A percentile compares a stretch with the other conserved stretches of the same genome.
Conservation (phyloP, 2,113 vertebrate genomes). For the Rattus norvegicus region DNA sequence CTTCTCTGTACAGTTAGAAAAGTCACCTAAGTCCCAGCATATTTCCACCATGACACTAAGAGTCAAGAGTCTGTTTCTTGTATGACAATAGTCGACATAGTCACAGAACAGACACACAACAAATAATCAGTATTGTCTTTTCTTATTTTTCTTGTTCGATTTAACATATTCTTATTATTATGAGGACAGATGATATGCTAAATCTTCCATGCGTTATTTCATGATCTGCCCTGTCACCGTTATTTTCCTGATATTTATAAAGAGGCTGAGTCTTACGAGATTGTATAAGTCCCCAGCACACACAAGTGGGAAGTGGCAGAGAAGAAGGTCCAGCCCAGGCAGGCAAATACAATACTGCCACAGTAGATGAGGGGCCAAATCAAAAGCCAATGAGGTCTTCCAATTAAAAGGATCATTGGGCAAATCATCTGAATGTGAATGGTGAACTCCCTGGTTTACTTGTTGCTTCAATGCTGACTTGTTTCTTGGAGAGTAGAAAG, state of each 20-base stretch:
- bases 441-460: background rate
- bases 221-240: background rate
- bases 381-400: background rate
- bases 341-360: background rate
- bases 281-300: background rate
- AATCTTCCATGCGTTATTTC: background rate
- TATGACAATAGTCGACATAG: background rate
- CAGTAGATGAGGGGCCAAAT: background rate
- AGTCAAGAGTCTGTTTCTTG: background rate
- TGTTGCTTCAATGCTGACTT: slow-evolving; percentile 26
- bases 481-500: background rate
- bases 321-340: background rate
- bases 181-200: background rate
- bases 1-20: background rate
- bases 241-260: background rate
- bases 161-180: background rate
- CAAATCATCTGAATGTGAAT: background rate
- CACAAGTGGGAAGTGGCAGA: background rate
- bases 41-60: background rate
- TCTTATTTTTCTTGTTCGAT: background rate
- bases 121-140: background rate
- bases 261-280: background rate
- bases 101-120: background rate
- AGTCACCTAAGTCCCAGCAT: background rate
- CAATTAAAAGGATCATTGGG: background rate